Percentiles rank a stretch among this genome's conserved stretches.
Conservation (phyloP, 2,113 vertebrate species). For the Xiphophorus hellerii region DNA sequence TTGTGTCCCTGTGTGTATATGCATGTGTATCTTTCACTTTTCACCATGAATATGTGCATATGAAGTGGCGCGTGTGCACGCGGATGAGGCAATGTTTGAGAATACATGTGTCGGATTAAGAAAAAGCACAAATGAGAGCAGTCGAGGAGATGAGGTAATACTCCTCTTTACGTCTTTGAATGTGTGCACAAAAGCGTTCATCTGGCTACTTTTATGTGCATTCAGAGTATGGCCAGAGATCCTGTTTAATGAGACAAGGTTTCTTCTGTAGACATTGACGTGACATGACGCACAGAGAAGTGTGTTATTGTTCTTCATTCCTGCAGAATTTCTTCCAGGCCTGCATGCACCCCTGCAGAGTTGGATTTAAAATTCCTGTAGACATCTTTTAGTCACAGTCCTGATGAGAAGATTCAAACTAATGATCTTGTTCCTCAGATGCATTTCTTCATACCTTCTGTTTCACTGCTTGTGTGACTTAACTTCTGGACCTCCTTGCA, state of each 20-base stretch:
- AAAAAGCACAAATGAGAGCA: conserved; percentile 50
- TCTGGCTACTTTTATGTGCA: background rate
- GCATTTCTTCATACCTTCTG: conserved; percentile 4
- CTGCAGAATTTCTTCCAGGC: conserved; percentile 25
- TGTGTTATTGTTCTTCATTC: conserved; percentile 23
- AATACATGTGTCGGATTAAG: conserved; percentile 38
- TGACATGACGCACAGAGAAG: background rate
- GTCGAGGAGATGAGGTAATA: conserved; percentile 69
- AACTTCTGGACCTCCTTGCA: conserved; percentile 26
- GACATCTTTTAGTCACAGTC: background rate
- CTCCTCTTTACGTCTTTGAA: conserved; percentile 41
- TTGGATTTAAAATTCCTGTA: background rate
- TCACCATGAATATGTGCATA: conserved; percentile 61
- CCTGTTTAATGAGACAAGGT: conserved; percentile 26
- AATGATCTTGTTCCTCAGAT: background rate
- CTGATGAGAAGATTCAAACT: conserved; percentile 7
- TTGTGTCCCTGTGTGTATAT: conserved; percentile 49
- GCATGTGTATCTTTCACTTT: conserved; percentile 18
- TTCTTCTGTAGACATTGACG: background rate
- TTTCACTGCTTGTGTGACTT: conserved; percentile 10
- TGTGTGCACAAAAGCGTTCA: conserved; percentile 7
- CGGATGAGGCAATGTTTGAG: conserved; percentile 48
- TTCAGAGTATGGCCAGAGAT: conserved; percentile 31
- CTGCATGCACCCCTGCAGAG: conserved; percentile 13
- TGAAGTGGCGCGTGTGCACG: conserved; percentile 35